Evolutionary conservation across 2,888 invertebrate species (phyloP).

Genomic region (Lordiphosa andalusiaca): DNA sequence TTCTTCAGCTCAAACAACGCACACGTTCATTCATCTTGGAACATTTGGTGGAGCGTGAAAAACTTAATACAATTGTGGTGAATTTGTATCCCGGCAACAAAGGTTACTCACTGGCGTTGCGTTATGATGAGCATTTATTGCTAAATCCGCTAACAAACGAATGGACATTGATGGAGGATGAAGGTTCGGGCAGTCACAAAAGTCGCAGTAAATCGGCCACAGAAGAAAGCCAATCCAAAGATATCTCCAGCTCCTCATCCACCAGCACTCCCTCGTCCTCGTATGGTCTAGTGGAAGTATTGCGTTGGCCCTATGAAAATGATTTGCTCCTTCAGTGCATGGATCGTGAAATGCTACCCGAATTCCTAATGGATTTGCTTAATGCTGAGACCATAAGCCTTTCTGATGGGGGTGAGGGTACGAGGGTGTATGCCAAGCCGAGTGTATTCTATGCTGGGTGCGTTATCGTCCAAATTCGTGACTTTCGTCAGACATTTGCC

Average conservation of each 20-base stretch:
- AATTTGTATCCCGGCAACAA: conserved; percentile 96
- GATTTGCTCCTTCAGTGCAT: conserved; percentile 92
- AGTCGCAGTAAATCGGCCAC: conserved; percentile 43
- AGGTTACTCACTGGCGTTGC: conserved; percentile 87
- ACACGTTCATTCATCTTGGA: conserved; percentile 87
- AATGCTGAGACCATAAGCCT: conserved; percentile 85
- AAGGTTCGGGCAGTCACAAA: conserved; percentile 16
- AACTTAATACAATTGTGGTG: conserved; percentile 92
- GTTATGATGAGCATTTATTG: conserved; percentile 79
- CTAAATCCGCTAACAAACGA: conserved; percentile 58
- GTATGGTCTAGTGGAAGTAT: conserved; percentile 86
- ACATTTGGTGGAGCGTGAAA: conserved; percentile 91
- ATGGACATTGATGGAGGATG: conserved; percentile 37
- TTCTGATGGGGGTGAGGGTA: conserved; percentile 68
- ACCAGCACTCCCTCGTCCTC: too few species aligned
- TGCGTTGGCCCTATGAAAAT: conserved; percentile 93
- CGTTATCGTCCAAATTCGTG: conserved; percentile 94
- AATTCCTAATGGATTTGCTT: conserved; percentile 90
- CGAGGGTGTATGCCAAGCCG: conserved; percentile 80
- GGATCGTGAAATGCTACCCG: conserved; percentile 94
- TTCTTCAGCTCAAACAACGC: conserved; percentile 77
- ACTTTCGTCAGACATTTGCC: conserved; percentile 91
- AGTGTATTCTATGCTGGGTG: conserved; percentile 95
- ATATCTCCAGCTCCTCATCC: conserved; percentile 6
- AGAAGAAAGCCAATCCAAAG: conserved; percentile 22